Conservation (phyloP, 92 coral and sea anemone genomes). For the Phenganax marumi region DNA sequence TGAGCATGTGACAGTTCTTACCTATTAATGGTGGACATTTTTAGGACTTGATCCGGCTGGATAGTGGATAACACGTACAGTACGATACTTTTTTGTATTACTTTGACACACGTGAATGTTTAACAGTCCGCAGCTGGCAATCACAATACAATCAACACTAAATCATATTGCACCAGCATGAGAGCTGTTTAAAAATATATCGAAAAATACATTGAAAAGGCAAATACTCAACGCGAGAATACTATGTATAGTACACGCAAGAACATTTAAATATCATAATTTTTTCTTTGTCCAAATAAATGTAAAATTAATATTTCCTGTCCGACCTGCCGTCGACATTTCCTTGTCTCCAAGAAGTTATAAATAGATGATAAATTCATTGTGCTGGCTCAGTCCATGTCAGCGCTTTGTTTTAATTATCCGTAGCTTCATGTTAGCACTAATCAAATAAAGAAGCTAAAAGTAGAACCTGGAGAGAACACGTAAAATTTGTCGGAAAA, state of each 20-base stretch:
- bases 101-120: neutral
- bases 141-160: neutral
- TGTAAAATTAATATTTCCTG: neutral
- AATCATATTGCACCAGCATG: neutral
- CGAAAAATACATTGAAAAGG: neutral
- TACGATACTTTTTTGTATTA: neutral
- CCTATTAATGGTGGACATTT: slow-evolving; percentile 61
- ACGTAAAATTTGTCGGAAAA: too few species aligned
- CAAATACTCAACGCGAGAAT: too few species aligned
- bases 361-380: too few species aligned
- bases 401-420: too few species aligned
- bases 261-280: neutral
- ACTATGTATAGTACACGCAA: neutral
- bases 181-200: neutral
- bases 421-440: too few species aligned
- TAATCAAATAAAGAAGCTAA: too few species aligned
- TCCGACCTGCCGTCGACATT: neutral
- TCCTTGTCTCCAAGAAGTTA: neutral
- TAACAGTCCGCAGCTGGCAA: neutral
- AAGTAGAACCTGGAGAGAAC: too few species aligned
- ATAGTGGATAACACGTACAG: neutral
- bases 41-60: neutral
- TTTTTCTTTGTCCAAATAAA: neutral
- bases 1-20: slow-evolving; percentile 10
- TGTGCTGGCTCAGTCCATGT: too few species aligned